Conservation (phyloP, 1,140 invertebrate species). For the Agrilus planipennis region DNA sequence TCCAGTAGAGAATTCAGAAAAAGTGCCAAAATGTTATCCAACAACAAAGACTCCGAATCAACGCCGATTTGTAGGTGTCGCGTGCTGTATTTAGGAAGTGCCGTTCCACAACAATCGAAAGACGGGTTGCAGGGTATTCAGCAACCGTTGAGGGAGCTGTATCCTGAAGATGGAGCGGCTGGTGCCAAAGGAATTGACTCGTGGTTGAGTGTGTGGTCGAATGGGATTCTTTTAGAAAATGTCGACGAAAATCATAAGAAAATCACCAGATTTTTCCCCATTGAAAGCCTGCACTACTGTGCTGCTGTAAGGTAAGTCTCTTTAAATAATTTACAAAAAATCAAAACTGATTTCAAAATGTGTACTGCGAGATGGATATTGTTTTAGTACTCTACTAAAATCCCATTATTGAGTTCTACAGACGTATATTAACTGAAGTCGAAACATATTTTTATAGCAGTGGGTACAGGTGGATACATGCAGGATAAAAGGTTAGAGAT, state of each 20-base stretch:
- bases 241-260: constrained; percentile 91
- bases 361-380: too few relatives aligned
- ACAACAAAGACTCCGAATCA: too few relatives aligned
- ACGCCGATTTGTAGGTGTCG: constrained; percentile 92
- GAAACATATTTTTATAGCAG: too few relatives aligned
- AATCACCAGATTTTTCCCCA: constrained; percentile 94
- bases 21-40: too few relatives aligned
- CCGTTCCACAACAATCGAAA: constrained; percentile 94
- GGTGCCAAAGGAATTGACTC: constrained; percentile 89
- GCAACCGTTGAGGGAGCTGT: constrained; percentile 90
- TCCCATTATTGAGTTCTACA: too few relatives aligned
- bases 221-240: constrained; percentile 91
- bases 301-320: constrained; percentile 86
- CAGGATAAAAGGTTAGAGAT: too few relatives aligned
- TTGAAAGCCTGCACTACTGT: constrained; percentile 93
- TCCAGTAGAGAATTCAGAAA: too few relatives aligned
- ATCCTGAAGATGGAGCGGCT: constrained; percentile 79
- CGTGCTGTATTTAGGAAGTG: constrained; percentile 95
- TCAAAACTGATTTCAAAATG: too few relatives aligned
- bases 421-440: too few relatives aligned
- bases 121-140: constrained; percentile 96
- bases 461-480: too few relatives aligned
- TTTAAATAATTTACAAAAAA: too few relatives aligned
- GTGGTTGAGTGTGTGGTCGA: constrained; percentile 95
- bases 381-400: too few relatives aligned